Evolutionary conservation across 2,888 invertebrate species (phyloP), one percentile per base, ranked within the genome.

Genomic region (Selenia dentaria): DNA sequence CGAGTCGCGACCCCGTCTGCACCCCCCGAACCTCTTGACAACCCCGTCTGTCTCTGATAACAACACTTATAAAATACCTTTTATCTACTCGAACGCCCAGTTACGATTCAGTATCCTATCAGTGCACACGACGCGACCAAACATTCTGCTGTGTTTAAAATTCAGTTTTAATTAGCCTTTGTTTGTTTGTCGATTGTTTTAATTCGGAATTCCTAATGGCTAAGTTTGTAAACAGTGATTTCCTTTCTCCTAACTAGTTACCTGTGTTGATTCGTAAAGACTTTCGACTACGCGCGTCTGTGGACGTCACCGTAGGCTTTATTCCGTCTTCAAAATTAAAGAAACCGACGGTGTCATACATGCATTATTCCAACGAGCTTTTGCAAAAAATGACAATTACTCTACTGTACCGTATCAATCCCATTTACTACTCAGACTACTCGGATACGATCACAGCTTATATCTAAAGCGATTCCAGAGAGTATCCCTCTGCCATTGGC

Each of bases 351-450:
- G 54, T 54, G 70, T 72, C 64, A 82, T 91, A 89, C 86, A 91
- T 91, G 91, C 70, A 84, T 90, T 79, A 65, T 73, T 74, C 70
- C 67, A 79, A 66, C 78, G 74, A 79, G 42, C 57, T 84, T 47
- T 57, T 83, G 60, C 86, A 88, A 80, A 91, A 89, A 80, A 91
- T 91, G 91, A 88, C 80, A 66, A 88, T 90, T 75, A 73, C 75
- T 53, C 68, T 90, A 52, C 79, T 75, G 79, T 93, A 86, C 75
- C 92, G 93, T 62, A 88, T 93, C 60, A 93, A 93, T 79, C 93
- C 93, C 45, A 93, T 93, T 70, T 93, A 93, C 78, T 93, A 93
- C 77, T 93, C 93, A 39, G 93, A 93, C 78, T 93, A 93, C 69
- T 93, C 93, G 64, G 93, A 94, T 92, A 93, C 93, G 91, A 91